Evolutionary conservation across 2,888 invertebrate genomes (phyloP).

Genomic region (Xestia rhomboidea): DNA sequence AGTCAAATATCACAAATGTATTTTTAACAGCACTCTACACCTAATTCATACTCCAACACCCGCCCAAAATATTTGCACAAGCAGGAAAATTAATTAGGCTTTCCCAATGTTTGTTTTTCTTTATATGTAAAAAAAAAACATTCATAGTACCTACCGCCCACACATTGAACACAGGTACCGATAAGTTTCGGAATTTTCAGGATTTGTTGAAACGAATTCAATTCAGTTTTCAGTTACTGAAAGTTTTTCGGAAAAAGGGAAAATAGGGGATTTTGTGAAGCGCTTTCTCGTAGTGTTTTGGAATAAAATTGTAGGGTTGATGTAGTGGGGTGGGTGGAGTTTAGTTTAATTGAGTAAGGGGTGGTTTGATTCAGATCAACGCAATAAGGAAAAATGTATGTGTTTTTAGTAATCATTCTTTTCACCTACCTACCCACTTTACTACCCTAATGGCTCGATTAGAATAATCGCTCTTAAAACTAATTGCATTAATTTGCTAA

Average conservation of each 20-base stretch:
- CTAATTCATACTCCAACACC: constrained; percentile 5
- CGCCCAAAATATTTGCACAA: constrained; percentile 39
- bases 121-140: constrained; percentile 38
- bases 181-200: constrained; percentile 47
- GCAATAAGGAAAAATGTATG: neutral
- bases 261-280: constrained; percentile 36
- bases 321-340: neutral
- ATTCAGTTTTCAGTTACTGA: constrained; percentile 61
- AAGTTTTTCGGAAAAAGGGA: constrained; percentile 52
- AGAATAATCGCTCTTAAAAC: neutral
- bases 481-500: neutral
- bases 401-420: neutral
- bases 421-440: too few species aligned
- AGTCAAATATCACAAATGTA: neutral
- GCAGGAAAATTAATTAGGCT: constrained; percentile 53
- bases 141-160: neutral
- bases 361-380: neutral
- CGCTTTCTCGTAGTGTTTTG: constrained; percentile 34
- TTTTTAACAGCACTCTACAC: constrained; percentile 3
- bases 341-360: neutral
- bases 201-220: constrained; percentile 53
- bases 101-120: constrained; percentile 48
- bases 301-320: constrained; percentile 37
- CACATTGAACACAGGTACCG: constrained; percentile 29
- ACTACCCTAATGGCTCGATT: too few species aligned